phyloP scores from a whole-genome alignment of 2,888 invertebrate genomes.

The Opisthograptis luteolata region DNA sequence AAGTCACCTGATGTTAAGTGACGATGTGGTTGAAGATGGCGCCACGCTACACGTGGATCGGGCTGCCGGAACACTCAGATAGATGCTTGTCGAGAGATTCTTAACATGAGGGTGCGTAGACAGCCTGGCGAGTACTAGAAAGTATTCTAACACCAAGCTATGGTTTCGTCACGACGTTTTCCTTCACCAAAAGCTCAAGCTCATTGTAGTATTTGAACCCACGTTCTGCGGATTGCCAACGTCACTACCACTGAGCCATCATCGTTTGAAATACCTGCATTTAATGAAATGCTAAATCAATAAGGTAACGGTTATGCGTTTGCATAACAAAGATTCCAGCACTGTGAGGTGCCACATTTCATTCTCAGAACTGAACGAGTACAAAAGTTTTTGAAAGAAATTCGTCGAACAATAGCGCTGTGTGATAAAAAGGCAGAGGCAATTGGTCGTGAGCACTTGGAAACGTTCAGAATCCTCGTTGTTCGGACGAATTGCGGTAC shows the following conservation, averaged over 20 bases:
- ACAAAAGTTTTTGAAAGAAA: constrained; percentile 49
- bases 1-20: no score
- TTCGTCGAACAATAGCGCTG: constrained; percentile 48
- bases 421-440: constrained; percentile 53
- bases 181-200: no score
- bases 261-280: constrained; percentile 3
- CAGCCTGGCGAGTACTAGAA: no score
- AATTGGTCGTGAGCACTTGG: constrained; percentile 54
- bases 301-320: constrained; percentile 11
- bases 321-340: constrained; percentile 9
- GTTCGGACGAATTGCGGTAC: constrained; percentile 51
- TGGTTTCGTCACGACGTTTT: no score
- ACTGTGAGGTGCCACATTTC: constrained; percentile 16
- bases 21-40: no score
- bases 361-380: constrained; percentile 26
- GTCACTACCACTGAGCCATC: no score
- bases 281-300: constrained; percentile 13
- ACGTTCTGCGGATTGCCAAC: no score
- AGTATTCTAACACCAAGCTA: not conserved
- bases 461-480: constrained; percentile 43
- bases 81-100: no score
- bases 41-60: no score
- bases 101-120: no score
- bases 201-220: no score
- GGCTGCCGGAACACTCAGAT: no score